phyloP scores from a whole-genome alignment of 2,113 vertebrate genomes.

The Columba livia region DNA sequence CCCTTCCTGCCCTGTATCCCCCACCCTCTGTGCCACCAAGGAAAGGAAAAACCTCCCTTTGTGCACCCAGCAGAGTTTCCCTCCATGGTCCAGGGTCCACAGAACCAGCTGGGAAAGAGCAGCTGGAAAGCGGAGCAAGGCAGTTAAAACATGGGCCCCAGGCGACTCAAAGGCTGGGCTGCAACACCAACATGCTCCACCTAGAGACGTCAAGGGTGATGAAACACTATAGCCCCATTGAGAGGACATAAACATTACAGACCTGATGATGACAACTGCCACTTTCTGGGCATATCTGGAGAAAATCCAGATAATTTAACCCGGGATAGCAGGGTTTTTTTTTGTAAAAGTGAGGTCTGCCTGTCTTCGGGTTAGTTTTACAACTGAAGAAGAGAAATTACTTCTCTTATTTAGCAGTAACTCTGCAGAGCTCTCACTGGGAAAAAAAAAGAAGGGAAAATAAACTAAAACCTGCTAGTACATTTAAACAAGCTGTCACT shows the following conservation, averaged over 20 bases:
- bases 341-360: not conserved
- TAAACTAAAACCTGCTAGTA: not conserved
- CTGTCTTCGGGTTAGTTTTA: not conserved
- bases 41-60: not conserved
- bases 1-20: no score
- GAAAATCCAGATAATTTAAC: not conserved
- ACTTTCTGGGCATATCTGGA: not conserved
- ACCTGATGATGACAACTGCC: not conserved
- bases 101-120: not conserved
- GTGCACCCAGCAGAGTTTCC: no score
- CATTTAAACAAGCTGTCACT: constrained; percentile 52
- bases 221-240: rapidly evolving
- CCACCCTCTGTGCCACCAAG: not conserved
- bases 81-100: no score
- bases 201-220: not conserved
- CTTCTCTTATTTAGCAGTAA: not conserved
- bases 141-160: not conserved
- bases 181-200: rapidly evolving
- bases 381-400: not conserved
- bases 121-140: not conserved
- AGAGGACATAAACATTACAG: not conserved
- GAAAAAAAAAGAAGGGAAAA: not conserved
- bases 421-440: not conserved
- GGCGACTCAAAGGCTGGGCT: rapidly evolving
- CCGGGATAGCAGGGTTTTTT: not conserved